These are phyloP conservation scores for Drosophila stalkeri DNA, from an alignment of 2,888 invertebrate species.

Conservation along the genomic window DNA sequence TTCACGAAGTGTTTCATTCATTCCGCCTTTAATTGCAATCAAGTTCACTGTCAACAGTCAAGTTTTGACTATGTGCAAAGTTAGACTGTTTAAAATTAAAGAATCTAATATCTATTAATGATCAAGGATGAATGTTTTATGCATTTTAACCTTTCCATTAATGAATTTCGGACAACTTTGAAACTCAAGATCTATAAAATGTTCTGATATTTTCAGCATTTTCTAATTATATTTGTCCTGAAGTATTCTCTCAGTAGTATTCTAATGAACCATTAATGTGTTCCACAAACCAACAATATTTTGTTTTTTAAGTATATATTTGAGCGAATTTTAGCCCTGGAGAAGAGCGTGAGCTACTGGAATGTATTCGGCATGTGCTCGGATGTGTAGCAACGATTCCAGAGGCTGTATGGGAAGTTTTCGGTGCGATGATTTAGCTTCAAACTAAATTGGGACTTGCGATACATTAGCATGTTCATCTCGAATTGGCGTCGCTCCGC, in stretches of 20 bases:
- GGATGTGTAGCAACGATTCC: not conserved
- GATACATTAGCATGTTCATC: constrained; percentile 12
- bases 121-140: not conserved
- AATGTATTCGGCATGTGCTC: not conserved
- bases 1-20: constrained; percentile 42
- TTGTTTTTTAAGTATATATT: not conserved
- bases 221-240: not conserved
- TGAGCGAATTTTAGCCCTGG: not conserved
- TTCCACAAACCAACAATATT: not conserved
- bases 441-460: constrained; percentile 13
- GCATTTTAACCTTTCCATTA: not conserved
- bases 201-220: not conserved
- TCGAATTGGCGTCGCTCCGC: constrained; percentile 10
- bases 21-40: constrained; percentile 42
- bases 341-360: not conserved
- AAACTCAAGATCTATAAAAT: not conserved
- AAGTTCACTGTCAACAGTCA: not conserved
- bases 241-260: not conserved
- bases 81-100: not conserved
- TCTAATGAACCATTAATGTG: not conserved
- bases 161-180: not conserved
- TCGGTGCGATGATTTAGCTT: not conserved
- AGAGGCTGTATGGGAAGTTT: not conserved
- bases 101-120: not conserved
- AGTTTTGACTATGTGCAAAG: not conserved